Base-by-base conservation (phyloP, 2,888 invertebrate species). In the Pseudococcus longispinus region DNA sequence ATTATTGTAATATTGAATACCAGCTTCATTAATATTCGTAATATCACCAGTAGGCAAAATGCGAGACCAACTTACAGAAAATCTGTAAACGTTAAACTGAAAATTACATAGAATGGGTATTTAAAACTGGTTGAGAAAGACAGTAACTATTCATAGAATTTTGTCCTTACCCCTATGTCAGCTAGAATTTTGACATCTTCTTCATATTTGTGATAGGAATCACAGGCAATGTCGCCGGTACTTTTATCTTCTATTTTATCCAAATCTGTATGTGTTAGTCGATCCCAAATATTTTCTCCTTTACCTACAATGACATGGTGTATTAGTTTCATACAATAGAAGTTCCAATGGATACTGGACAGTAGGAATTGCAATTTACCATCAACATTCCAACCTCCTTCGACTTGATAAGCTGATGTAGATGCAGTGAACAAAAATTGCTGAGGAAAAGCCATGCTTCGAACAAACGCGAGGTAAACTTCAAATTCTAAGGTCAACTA, bases 251-350 rank as follows among this genome's bases (percentile, higher is more conserved):
- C 91, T 0, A 94, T 91, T 0, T 91, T 89, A 2, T 93, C 92
- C 0, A 92, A 92, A 70, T 91, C 89, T 5, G 90, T 89, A 89
- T 94, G 94, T 0, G 93, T 92, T 89, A 93, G 93, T 11, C 91
- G 91, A 90, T 95, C 95, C 95, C 95, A 95, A 29, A 94, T 93
- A 89, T 92, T 93, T 89, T 93, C 92, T 1, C 93, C 92, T 91
- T 94, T 94, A 15, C 93, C 94, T 93, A n/a, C 1, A 37, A 15
- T 9, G 13, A 46, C 9, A 46, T 15, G 13, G 0, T 46, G 13
- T 1, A 46, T 46, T 1, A 46, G 15, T 46, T 11, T 1, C 13
- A 46, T 11, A 1, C 13, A 1, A 15, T 8, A 11, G 1, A 46
- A 15, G 3, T 13, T 46, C 44, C 13, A 13, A 46, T 15, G 13